Evolutionary conservation across 2,113 vertebrate genomes (phyloP), one percentile per base, ranked within the genome.

Genomic region (Pongo pygmaeus): DNA sequence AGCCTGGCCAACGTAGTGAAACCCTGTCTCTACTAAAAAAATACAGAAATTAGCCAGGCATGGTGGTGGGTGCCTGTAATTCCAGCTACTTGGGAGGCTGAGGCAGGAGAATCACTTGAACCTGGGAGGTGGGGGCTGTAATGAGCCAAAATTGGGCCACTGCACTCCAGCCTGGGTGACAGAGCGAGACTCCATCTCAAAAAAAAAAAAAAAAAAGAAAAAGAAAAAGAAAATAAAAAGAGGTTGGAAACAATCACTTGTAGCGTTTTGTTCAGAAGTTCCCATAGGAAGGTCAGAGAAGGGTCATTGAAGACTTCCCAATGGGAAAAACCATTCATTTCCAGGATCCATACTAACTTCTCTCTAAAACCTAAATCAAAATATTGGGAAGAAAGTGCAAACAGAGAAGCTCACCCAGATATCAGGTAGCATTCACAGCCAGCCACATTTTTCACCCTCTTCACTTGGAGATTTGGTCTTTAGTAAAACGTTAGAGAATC

Each of bases 401-500:
- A 14, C 1, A 78, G 43, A n/a, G 17, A 6, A 22, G 20, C 14
- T 67, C 32, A 4, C 22, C 5, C 57, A 77, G 88, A 9, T 22
- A 0, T 0, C 5, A 5, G 17, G 43, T 1, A 10, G 30, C 43
- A 35, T n/a, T 16, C 48, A 23, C 11, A 6, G n/a, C 18, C 23
- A 1, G n/a, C 1, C 0, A 0, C 22, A 12, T 3, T 13, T 14
- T n/a, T 10, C 0, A 9, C 20, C 43, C 6, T 59, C 43, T 67
- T 30, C 27, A 4, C 16, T 17, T 22, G n/a, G 8, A 6, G 17
- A 22, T 20, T 35, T 70, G 77, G 67, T 50, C 70, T 80, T 38
- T n/a, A 43, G 32, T 14, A 23, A 23, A 23, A 23, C 1, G 11
- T 35, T 61, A 30, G 67, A 77, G 13, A 23, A 43, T n/a, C 87